Conservation (phyloP, 2,888 invertebrate species). For the Cotesia congregata region DNA sequence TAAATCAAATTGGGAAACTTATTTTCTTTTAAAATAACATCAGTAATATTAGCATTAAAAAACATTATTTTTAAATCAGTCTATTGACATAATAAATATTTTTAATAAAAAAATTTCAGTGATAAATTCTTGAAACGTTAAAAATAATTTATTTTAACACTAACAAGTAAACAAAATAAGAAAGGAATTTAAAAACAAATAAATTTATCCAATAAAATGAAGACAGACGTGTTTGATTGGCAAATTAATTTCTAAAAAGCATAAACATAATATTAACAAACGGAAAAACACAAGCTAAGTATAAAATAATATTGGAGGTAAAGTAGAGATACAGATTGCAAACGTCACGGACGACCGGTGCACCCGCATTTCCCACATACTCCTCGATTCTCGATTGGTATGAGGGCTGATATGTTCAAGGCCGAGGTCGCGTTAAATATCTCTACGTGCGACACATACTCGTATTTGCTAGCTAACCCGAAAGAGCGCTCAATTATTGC, state of each 20-base stretch:
- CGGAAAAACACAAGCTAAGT: background rate
- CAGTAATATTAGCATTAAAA: no score
- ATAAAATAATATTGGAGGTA: background rate
- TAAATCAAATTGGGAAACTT: no score
- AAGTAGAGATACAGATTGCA: slow-evolving; percentile 51
- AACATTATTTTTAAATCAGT: no score
- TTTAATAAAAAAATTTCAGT: no score
- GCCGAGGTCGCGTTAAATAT: slow-evolving; percentile 57
- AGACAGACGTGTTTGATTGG: slow-evolving; percentile 10
- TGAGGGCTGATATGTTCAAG: slow-evolving; percentile 58
- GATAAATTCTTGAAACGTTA: background rate
- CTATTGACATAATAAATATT: no score
- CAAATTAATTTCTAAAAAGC: background rate
- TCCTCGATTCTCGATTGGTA: slow-evolving; percentile 45
- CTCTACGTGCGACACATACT: slow-evolving; percentile 55
- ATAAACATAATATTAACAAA: background rate
- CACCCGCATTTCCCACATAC: slow-evolving; percentile 65
- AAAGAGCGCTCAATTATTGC: background rate
- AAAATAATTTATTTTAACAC: background rate
- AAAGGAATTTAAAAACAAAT: slow-evolving; percentile 5
- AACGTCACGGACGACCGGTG: slow-evolving; percentile 63
- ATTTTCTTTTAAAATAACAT: no score
- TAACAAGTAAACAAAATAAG: background rate
- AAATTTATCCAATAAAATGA: background rate
- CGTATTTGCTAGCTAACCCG: slow-evolving; percentile 31